A percentile compares a stretch with the other conserved stretches of the same genome.
phyloP scores from a whole-genome alignment of 2,797 vertebrate genomes.

The Chaenodraco wilsoni region DNA sequence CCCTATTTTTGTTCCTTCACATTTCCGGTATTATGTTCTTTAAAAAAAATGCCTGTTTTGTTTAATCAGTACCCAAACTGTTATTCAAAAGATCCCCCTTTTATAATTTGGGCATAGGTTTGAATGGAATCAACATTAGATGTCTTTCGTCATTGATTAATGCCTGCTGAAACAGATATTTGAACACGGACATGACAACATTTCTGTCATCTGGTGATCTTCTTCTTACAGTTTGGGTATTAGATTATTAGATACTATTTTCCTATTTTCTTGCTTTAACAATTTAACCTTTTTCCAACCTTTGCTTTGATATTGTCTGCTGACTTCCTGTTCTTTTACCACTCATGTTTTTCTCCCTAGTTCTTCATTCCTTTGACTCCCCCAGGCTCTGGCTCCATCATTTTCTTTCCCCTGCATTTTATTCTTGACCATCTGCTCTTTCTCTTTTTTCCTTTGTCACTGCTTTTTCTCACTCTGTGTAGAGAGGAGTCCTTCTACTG shows the following conservation, averaged over 20 bases:
- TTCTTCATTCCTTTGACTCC: constrained; percentile 69
- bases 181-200: not conserved
- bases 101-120: constrained; percentile 2
- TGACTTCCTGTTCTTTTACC: constrained; percentile 60
- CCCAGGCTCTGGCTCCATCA: constrained; percentile 53
- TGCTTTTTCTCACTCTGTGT: constrained; percentile 72
- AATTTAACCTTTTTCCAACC: constrained; percentile 45
- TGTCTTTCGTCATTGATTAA: constrained; percentile 12
- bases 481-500: constrained; percentile 94
- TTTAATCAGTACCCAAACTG: constrained; percentile 39
- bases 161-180: not conserved
- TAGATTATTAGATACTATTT: constrained; percentile 38
- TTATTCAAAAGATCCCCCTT: constrained; percentile 28
- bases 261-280: constrained; percentile 48
- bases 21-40: constrained; percentile 60
- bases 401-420: constrained; percentile 66
- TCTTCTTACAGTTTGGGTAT: constrained; percentile 49
- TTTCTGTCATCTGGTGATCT: constrained; percentile 16
- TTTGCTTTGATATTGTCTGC: constrained; percentile 55
- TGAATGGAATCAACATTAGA: constrained; percentile 10
- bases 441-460: constrained; percentile 66
- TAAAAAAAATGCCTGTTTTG: constrained; percentile 6
- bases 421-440: constrained; percentile 71
- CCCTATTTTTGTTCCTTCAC: constrained; percentile 47
- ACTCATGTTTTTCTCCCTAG: constrained; percentile 56